Evolutionary conservation across 2,113 vertebrate species (phyloP), one percentile per base, ranked within the genome.

Genomic region (Cisticola juncidis): DNA sequence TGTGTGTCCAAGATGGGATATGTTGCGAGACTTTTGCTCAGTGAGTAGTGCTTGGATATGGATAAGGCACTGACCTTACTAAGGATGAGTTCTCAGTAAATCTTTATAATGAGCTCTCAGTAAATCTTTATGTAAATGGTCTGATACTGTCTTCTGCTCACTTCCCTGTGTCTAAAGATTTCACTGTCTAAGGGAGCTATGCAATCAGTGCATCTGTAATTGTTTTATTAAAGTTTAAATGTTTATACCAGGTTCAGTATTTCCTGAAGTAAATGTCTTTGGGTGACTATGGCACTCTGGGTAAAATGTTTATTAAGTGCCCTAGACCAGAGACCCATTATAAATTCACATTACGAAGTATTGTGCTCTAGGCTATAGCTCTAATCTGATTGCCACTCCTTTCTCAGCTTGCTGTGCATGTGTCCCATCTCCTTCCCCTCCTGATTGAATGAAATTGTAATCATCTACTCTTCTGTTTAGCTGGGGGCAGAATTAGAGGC

Each of bases 361-460:
- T 74, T 90, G 76, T 88, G 88, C 90, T 86, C n/a, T 56, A 92
- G 92, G 95, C 92, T 91, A 94, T 35, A 58, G 86, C 72, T 79
- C 57, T 95, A 87, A 96, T 96, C 90, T 91, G 80, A 92, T 90
- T 93, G 91, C 95, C 72, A 58, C 86, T 94, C 45, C 86, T 92
- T 91, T 80, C 90, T 88, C 5, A 1, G 78, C 90, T 95, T 95
- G 92, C 68, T 96, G 74, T 90, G 93, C 76, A 36, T 86, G 60
- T 74, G 71, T 36, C 72, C 83, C 57, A 92, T 72, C 88, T 92
- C 73, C 70, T 94, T 90, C 53, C 79, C 73, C 88, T 93, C 69
- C 77, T 91, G 77, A 93, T 33, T 84, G 88, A 96, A 91, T 91
- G 77, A 88, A 94, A 96, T 50, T 79, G 72, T 87, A 86, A 96